Base-by-base conservation (phyloP, 2,888 invertebrate species). In the Escarpia spicata region DNA sequence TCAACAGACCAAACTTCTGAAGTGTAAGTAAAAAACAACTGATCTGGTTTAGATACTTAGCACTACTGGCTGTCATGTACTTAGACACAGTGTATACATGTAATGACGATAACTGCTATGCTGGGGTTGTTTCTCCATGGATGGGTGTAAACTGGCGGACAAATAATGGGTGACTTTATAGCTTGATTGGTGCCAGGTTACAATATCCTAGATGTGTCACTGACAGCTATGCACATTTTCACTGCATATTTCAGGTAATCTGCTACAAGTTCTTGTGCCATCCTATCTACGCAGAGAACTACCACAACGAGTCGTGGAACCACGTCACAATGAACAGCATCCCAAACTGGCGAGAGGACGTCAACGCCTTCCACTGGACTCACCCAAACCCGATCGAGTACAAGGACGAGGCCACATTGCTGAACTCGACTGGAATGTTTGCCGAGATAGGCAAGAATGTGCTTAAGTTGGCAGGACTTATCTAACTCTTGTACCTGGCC, bases 241-340 rank as follows among this genome's bases (percentile, higher is more conserved):
- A 44, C 37, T 19, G n/a, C 92, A 4, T 31, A n/a, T 93, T 95
- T 43, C 95, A 95, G 93, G 96, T 96, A 10, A 96, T 96, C 94
- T 96, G 96, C 93, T 96, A 95, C 93, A 94, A 95, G 89, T 94
- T 95, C 58, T 94, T 94, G 90, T 96, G 96, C 91, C 96, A 96
- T 92, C 96, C 96, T 8, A 94, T 95, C 43, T 96, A 95, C 92
- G 94, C 95, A 19, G 93, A 94, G 15, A 94, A 95, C 92, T 95
- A 95, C 93, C 95, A 95, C 92, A 94, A 95, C 92, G 93, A 92
- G 91, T 92, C 92, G 10, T 94, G 94, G 92, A 93, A 94, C 75
- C 95, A 95, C 92, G 93, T 94, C n/a, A 93, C 94, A 26, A 94
- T 94, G 6, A 94, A 95, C 92, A 94, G 94, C 45, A 95, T 95